Conservation (phyloP, 2,113 vertebrate genomes). For the Limnothrissa miodon region DNA sequence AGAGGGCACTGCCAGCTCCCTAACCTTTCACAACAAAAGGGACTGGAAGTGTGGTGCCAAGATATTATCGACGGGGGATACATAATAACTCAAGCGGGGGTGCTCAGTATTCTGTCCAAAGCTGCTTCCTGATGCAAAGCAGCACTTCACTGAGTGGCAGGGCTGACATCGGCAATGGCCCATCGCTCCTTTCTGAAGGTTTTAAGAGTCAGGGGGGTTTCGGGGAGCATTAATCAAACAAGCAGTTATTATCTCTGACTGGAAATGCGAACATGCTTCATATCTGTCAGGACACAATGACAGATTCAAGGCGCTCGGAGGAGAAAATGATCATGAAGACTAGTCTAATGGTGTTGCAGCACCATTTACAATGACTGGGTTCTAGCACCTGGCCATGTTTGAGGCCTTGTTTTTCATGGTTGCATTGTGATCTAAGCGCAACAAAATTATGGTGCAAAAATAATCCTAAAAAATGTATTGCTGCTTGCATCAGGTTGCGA, state of each 20-base stretch:
- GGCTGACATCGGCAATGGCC: not conserved
- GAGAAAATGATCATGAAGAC: not conserved
- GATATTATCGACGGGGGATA: constrained; percentile 34
- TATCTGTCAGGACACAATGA: not conserved
- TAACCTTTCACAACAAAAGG: constrained; percentile 40
- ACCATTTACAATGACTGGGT: not conserved
- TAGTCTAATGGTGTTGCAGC: not conserved
- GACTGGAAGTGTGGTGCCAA: constrained; percentile 17
- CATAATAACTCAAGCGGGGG: constrained; percentile 33
- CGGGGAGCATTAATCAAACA: constrained; percentile 1
- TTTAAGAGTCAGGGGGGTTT: constrained; percentile 13
- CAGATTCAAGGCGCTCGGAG: not conserved
- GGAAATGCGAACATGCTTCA: constrained; percentile 3
- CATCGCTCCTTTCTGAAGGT: not conserved
- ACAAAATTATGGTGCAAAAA: not conserved
- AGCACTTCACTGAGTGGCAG: not conserved
- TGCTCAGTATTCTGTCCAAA: constrained; percentile 35
- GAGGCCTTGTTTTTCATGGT: not conserved
- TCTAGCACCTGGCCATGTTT: not conserved
- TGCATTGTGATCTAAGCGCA: not conserved
- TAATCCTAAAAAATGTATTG: not conserved
- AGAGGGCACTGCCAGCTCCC: constrained; percentile 28
- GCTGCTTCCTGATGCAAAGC: constrained; percentile 13
- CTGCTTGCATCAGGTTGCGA: too few species aligned
- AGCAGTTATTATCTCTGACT: constrained; percentile 12